Evolutionary conservation across 2,888 invertebrate species (phyloP).

Genomic region (Thera obeliscata): DNA sequence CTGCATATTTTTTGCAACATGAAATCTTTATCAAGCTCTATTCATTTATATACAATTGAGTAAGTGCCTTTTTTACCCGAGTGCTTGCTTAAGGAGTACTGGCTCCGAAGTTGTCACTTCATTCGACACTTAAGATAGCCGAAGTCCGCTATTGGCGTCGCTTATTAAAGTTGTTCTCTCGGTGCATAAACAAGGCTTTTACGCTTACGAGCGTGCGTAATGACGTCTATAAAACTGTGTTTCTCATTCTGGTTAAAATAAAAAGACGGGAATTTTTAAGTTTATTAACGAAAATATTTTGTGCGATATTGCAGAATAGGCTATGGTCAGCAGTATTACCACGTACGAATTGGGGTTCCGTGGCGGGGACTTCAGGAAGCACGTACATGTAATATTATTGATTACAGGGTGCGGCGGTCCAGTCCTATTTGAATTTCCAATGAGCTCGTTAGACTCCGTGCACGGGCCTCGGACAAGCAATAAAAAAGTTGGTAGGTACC

Average conservation of each 20-base stretch:
- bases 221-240: not conserved
- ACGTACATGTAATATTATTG: slow-evolving; percentile 84
- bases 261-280: not conserved
- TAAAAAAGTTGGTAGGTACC: slow-evolving; percentile 69
- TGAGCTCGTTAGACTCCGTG: slow-evolving; percentile 80
- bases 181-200: slow-evolving; percentile 48
- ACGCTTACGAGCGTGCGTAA: slow-evolving; percentile 35
- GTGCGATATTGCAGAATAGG: slow-evolving; percentile 37
- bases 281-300: slow-evolving; percentile 6
- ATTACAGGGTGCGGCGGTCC: slow-evolving; percentile 78
- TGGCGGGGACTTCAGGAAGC: slow-evolving; percentile 70
- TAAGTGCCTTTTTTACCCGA: slow-evolving; percentile 53
- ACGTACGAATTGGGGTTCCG: slow-evolving; percentile 51
- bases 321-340: slow-evolving; percentile 44
- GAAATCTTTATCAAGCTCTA: slow-evolving; percentile 48
- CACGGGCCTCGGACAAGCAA: slow-evolving; percentile 65
- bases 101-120: slow-evolving; percentile 62
- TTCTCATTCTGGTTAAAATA: not conserved
- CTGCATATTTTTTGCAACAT: slow-evolving; percentile 47
- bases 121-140: slow-evolving; percentile 64
- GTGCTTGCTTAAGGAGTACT: slow-evolving; percentile 43
- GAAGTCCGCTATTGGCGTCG: slow-evolving; percentile 46
- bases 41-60: slow-evolving; percentile 57
- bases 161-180: slow-evolving; percentile 41
- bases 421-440: slow-evolving; percentile 82